These are phyloP conservation scores for Neopelma chrysocephalum DNA, from an alignment of 2,797 vertebrate species.

Conservation along the genomic window DNA sequence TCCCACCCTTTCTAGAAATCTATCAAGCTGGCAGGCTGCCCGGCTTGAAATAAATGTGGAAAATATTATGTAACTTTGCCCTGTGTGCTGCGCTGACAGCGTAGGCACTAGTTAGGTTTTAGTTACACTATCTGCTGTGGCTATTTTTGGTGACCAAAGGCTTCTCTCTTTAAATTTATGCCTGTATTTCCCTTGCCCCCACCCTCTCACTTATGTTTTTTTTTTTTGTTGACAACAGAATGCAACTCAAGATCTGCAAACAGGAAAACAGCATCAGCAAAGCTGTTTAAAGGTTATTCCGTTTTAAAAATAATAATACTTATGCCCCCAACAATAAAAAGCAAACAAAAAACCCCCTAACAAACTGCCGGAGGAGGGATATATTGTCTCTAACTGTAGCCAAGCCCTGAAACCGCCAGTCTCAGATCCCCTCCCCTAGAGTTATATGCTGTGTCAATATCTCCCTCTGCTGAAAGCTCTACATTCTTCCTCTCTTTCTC, in stretches of 20 bases:
- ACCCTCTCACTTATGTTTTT: not conserved
- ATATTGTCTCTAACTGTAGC: not conserved
- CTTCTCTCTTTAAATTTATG: slow-evolving; percentile 46
- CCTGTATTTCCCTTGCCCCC: not conserved
- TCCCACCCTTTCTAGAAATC: slow-evolving; percentile 59
- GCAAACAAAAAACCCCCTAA: not conserved
- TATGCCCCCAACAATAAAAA: not conserved
- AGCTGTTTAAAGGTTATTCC: not conserved
- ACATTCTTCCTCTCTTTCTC: slow-evolving; percentile 36
- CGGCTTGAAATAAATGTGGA: slow-evolving; percentile 64
- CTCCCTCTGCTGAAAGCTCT: slow-evolving; percentile 76
- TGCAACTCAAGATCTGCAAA: not conserved
- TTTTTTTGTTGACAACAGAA: not conserved
- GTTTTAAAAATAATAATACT: not conserved
- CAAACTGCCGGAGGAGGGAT: not conserved
- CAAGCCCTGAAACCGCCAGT: not conserved
- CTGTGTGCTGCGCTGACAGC: not conserved
- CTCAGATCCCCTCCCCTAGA: not conserved
- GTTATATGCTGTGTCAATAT: slow-evolving; percentile 67
- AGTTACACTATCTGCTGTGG: slow-evolving; percentile 31
- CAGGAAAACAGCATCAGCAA: not conserved
- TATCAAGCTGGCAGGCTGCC: slow-evolving; percentile 51
- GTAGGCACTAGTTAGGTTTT: slow-evolving; percentile 15
- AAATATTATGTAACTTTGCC: slow-evolving; percentile 65
- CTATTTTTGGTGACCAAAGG: slow-evolving; percentile 55